Percentiles rank a stretch among this genome's conserved stretches.
Evolutionary conservation across 2,797 vertebrate species (phyloP).

Genomic region (Rhinogobio ventralis): DNA sequence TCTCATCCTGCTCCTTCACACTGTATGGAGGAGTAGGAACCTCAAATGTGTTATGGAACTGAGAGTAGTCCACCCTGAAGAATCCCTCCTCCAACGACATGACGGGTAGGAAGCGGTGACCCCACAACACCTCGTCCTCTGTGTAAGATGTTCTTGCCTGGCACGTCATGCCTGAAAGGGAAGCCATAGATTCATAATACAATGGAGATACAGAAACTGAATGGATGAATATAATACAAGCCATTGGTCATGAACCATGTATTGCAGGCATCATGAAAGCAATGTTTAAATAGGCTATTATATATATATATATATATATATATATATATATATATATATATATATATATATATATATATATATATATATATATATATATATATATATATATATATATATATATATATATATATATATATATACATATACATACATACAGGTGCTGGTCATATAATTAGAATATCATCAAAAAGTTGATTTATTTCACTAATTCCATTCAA

Average conservation of each 20-base stretch:
- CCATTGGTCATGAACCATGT: not conserved
- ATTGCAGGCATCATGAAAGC: not conserved
- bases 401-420: no score
- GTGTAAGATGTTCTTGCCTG: conserved; percentile 91
- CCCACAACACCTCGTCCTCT: conserved; percentile 90
- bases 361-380: no score
- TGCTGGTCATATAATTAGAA: no score
- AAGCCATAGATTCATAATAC: conserved; percentile 17
- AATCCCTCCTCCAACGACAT: conserved; percentile 92
- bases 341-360: no score
- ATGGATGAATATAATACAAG: not conserved
- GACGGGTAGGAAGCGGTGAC: conserved; percentile 88
- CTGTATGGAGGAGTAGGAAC: conserved; percentile 87
- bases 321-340: no score
- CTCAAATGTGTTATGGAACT: conserved; percentile 90
- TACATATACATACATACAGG: no score
- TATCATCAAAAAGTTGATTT: no score
- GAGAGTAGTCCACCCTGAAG: conserved; percentile 89
- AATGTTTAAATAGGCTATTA: not conserved
- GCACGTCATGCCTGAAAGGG: conserved; percentile 85
- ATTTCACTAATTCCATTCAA: no score
- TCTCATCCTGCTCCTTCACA: conserved; percentile 88
- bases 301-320: no score
- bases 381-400: no score
- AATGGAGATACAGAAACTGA: conserved; percentile 4